Base-by-base conservation (phyloP, 2,797 vertebrate genomes). In the Trachurus trachurus region DNA sequence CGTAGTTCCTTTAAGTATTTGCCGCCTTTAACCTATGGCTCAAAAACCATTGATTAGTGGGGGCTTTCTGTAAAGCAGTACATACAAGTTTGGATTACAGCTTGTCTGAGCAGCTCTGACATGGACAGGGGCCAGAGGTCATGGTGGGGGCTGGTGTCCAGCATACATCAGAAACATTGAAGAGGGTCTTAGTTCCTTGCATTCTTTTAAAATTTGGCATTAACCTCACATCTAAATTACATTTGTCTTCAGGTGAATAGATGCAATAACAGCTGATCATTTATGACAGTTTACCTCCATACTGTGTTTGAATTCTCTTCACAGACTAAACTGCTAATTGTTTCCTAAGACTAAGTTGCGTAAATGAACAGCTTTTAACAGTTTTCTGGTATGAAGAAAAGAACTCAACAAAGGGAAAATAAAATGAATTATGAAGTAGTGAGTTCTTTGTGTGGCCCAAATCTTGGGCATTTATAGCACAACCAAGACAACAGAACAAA, bases 361-460 rank as follows among this genome's bases (percentile, higher is more conserved):
- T 26, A 26, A 68, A 49, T 66, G 52, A 74, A 60, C 4, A 39
- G 5, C 17, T 42, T 45, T 58, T 22, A 74, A 60, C 4, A 39
- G 5, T n/a, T 42, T 45, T 58, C 29, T 59, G 2, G 61, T 37
- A 49, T 54, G 16, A 15, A 50, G 19, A 26, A 3, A 40, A 45
- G 16, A 34, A 11, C 47, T 75, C 17, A 42, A 62, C 16, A 44
- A 37, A 67, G 69, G 19, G 9, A 2, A 62, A 62, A 61, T 47
- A 37, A 39, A 53, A 42, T 82, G 11, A 81, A 87, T 79, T 59
- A 87, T 83, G n/a, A 71, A 74, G 26, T 45, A n/a, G 37, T 78
- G 63, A 71, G 66, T 76, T 78, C 10, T 67, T 81, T 5, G 54
- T 61, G 42, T 76, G 74, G 62, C 63, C 76, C 26, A 78, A 56